Base-by-base conservation (phyloP, 2,888 invertebrate species). In the Himalopsyche anomala region DNA sequence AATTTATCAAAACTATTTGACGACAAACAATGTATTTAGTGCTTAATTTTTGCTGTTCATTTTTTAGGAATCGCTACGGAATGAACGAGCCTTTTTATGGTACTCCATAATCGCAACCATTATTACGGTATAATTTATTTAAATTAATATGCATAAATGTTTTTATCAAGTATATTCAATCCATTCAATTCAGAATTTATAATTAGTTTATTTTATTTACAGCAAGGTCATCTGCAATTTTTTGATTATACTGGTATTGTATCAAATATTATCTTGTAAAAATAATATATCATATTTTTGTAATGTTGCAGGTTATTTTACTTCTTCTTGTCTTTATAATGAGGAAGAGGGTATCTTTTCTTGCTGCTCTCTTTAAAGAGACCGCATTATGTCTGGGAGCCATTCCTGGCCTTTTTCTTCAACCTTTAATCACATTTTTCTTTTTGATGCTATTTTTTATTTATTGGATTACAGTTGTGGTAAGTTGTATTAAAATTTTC, bases 391-490 rank as follows among this genome's bases (percentile, higher is more conserved):
- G 98, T 90, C 94, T 99, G 89, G 95, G 95, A 85, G 95, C 96
- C 89, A 94, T 98, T 89, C 98, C 99, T 0, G 95, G 96, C 5
- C 93, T 99, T 80, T 95, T 98, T 90, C 92, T 98, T 74, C 98
- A 98, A 90, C 97, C 97, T 0, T 91, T 97, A 17, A 91, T 97
- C 90, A 98, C 98, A 0, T 97, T 98, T 91, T 89, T 96, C 87
- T 94, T 96, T 87, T 93, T 99, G 0, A 91, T 96, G 38, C 90
- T 95, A 83, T 98, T 98, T 91, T 95, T 98, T 89, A 92, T 95
- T 87, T 97, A 97, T 92, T 99, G 98, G 98, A 94, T 98, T 17
- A 92, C 95, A 86, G 96, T 98, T 84, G 95, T 98, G 90, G 96
- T 98, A 91, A 94, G 95, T 90, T 90, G 79, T 38, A 55, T 80